Conservation (phyloP, 35 echinoderm and acorn worm genomes). For the Chiridota heheva region DNA sequence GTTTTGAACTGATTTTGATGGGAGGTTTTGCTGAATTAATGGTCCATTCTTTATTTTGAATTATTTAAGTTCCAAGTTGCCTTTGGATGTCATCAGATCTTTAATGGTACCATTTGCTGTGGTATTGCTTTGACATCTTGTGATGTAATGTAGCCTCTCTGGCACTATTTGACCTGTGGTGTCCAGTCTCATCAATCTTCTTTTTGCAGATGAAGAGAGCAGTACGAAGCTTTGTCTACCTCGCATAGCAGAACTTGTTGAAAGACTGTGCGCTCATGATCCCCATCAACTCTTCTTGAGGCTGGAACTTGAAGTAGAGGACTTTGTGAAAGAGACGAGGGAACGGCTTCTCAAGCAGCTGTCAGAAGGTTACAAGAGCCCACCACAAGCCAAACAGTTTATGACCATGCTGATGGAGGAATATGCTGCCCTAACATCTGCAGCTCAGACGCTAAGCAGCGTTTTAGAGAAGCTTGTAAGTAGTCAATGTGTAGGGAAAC, state of each 20-base stretch:
- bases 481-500: background rate
- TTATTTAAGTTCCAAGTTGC: too few relatives aligned
- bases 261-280: conserved; percentile 81
- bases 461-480: conserved; percentile 89
- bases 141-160: too few relatives aligned
- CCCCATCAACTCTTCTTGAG: conserved; percentile 91
- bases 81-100: too few relatives aligned
- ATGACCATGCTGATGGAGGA: conserved; percentile 99
- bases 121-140: too few relatives aligned
- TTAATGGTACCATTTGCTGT: too few relatives aligned
- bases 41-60: too few relatives aligned
- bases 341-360: conserved; percentile 84
- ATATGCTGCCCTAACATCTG: conserved; percentile 84
- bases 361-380: conserved; percentile 68
- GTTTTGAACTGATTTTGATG: too few relatives aligned
- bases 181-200: too few relatives aligned
- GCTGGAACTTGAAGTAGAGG: conserved; percentile 86
- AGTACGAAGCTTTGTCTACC: conserved; percentile 71
- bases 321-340: conserved; percentile 90
- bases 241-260: conserved; percentile 88
- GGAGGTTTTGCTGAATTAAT: too few relatives aligned
- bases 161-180: too few relatives aligned
- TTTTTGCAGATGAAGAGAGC: conserved; percentile 58
- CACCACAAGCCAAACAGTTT: conserved; percentile 84
- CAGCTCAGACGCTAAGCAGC: conserved; percentile 68